Evolutionary conservation across 2,888 invertebrate species (phyloP).

Genomic region (Drosophila atripex): DNA sequence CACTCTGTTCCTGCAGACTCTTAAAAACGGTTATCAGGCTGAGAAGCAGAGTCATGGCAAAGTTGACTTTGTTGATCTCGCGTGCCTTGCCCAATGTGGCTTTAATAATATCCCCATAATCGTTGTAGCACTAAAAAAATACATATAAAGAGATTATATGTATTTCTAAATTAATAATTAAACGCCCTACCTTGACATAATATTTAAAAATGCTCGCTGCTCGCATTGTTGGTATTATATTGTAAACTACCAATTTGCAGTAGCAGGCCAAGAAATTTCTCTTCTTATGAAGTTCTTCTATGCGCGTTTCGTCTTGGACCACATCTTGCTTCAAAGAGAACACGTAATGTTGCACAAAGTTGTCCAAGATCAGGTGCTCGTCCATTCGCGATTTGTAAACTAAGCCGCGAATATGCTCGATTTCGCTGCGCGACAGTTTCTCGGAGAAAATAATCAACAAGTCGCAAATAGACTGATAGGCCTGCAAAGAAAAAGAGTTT

Average conservation of each 20-base stretch:
- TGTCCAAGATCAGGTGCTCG: constrained; percentile 92
- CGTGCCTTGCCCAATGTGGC: constrained; percentile 97
- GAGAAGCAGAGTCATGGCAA: constrained; percentile 96
- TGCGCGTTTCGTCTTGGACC: constrained; percentile 97
- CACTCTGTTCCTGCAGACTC: constrained; percentile 86
- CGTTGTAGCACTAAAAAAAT: constrained; percentile 93
- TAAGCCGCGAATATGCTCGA: constrained; percentile 86
- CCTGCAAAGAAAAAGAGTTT: constrained; percentile 84
- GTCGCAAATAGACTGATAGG: constrained; percentile 98
- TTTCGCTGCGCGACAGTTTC: constrained; percentile 86
- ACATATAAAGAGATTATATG: not conserved
- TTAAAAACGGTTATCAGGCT: constrained; percentile 95
- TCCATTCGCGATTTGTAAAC: constrained; percentile 92
- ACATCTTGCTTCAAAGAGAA: constrained; percentile 97
- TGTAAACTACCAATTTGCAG: constrained; percentile 99
- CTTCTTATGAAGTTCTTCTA: constrained; percentile 98
- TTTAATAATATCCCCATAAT: constrained; percentile 99
- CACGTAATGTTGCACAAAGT: constrained; percentile 96
- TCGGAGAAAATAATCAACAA: constrained; percentile 96
- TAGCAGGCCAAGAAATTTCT: constrained; percentile 98
- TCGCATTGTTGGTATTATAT: constrained; percentile 95
- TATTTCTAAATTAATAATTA: not conserved
- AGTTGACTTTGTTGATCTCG: constrained; percentile 98
- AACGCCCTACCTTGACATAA: constrained; percentile 95
- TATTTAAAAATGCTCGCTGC: constrained; percentile 98